Conservation (phyloP, 92 coral and sea anemone genomes). For the Heteractis magnifica region DNA sequence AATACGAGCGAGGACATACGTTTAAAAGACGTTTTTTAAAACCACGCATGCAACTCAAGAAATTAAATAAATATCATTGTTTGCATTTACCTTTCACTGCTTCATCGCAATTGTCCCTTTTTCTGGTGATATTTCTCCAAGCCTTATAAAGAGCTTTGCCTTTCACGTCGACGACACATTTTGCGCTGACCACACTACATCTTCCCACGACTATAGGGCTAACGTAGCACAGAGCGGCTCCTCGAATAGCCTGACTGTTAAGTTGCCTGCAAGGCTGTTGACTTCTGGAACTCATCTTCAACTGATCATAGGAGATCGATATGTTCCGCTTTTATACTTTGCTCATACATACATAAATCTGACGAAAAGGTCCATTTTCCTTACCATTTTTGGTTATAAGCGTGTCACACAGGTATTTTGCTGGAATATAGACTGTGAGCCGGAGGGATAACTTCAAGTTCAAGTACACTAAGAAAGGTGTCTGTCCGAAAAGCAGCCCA, state of each 20-base stretch:
- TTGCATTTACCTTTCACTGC: conserved; percentile 27
- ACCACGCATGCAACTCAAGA: conserved; percentile 4
- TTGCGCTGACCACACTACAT: conserved; percentile 34
- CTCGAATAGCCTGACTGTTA: conserved; percentile 30
- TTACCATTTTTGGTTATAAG: too few species aligned
- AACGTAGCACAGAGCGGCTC: conserved; percentile 32
- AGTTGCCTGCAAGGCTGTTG: conserved; percentile 28
- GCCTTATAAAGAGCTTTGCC: conserved; percentile 7
- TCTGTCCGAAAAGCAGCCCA: too few species aligned
- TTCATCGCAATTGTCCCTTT: conserved; percentile 36
- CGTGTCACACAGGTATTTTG: too few species aligned
- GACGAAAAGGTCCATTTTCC: too few species aligned
- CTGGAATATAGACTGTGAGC: too few species aligned
- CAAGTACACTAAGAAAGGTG: too few species aligned
- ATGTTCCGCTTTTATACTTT: too few species aligned
- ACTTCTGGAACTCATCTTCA: conserved; percentile 18
- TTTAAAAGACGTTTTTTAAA: conserved; percentile 1
- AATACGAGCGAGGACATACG: not conserved
- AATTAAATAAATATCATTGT: not conserved
- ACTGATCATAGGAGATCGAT: too few species aligned
- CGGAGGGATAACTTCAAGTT: too few species aligned
- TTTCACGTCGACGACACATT: conserved; percentile 19
- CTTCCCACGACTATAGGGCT: conserved; percentile 26
- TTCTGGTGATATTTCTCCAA: conserved; percentile 21
- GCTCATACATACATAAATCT: too few species aligned